Percentiles rank a stretch among this genome's conserved stretches.
Conservation (phyloP, 2,113 vertebrate genomes). For the Dasyornis broadbenti region DNA sequence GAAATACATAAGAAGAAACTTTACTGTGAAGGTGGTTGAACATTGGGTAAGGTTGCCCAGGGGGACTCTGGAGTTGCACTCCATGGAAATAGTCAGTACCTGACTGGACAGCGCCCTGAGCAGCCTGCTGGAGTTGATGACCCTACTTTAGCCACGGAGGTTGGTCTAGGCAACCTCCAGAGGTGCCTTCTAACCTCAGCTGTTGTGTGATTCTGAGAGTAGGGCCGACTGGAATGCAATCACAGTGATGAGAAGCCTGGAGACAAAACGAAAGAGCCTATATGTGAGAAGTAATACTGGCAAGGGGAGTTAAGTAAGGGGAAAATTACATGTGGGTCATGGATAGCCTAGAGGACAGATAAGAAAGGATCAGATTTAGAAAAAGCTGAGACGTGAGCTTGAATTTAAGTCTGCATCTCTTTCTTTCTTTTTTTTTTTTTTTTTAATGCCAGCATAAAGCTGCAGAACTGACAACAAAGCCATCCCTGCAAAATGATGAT, state of each 20-base stretch:
- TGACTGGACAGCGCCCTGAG: neutral
- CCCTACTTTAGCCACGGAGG: neutral
- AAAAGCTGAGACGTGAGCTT: neutral
- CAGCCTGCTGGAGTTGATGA: neutral
- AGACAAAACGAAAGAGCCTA: neutral
- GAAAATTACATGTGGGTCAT: neutral
- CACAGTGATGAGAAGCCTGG: neutral
- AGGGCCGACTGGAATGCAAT: neutral
- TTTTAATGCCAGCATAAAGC: neutral
- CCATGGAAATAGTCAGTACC: neutral
- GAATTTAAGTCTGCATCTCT: neutral
- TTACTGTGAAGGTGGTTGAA: neutral
- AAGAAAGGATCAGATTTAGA: neutral
- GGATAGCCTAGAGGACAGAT: neutral
- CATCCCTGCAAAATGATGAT: neutral
- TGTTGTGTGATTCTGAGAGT: neutral
- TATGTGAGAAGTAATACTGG: neutral
- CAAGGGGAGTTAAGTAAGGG: neutral
- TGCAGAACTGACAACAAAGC: neutral
- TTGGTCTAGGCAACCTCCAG: neutral
- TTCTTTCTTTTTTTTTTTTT: neutral
- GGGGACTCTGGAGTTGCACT: neutral
- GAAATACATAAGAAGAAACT: neutral
- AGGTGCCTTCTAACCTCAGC: neutral
- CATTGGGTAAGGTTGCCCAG: neutral